Evolutionary conservation across 2,888 invertebrate species (phyloP), one percentile per base, ranked within the genome.

Genomic region (Hydrotaea diabolus): DNA sequence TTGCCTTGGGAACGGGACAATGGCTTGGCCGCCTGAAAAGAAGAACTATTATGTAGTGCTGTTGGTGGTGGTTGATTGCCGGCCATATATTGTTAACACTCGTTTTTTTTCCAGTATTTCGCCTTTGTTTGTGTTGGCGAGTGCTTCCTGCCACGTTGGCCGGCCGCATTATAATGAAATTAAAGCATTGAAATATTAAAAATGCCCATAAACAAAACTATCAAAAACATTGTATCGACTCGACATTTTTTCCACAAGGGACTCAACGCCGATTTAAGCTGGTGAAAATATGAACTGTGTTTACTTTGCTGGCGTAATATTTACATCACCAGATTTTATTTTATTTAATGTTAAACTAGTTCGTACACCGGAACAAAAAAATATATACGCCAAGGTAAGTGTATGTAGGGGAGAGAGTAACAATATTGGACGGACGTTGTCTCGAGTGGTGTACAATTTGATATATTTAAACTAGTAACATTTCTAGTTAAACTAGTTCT

Each of bases 1-100:
- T 83, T 80, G 43, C 31, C 74, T 77, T 77, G 77, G 80, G 13
- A 77, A 80, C 59, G 43, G 19, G n/a, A 13, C 23, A 69, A 69
- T 46, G 43, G 39, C 17, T 39, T 19, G 23, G 66, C 64, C 64
- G 15, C 17, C 43, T 39, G 39, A 66, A 66, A 1, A 39, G 9
- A 3, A 39, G 31, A 62, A 43, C 2, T 62, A 62, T 66, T 36
- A 15, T 64, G 3, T 64, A 36, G n/a, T 64, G 23, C 64, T 64
- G 17, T 36, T 19, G 64, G 62, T 62, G 66, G 64, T 59, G 62
- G 62, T 39, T 66, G 66, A 66, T 39, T 66, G 66, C 66, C 39
- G 66, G 43, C 66, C 66, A 43, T 66, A 66, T 43, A 66, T 66
- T 43, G n/a, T 31, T 15, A 8, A 31, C 9, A 26, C 3, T 59